Conservation (phyloP, 2,797 vertebrate genomes). For the Odontamblyopus rebecca region DNA sequence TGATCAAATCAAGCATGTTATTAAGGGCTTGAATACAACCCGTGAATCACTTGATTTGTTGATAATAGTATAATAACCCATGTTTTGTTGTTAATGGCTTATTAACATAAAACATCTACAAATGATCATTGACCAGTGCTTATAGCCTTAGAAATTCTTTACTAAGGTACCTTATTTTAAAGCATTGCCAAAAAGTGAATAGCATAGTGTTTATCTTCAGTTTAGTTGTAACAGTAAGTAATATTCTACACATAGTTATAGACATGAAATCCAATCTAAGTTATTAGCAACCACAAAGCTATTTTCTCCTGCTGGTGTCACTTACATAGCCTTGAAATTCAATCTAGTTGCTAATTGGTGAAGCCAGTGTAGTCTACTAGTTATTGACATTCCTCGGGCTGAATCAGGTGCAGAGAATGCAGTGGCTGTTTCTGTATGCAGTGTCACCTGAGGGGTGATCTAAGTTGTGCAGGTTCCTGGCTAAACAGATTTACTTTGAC, state of each 20-base stretch:
- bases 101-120: no score
- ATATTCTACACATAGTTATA: not conserved
- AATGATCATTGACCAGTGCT: no score
- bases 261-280: not conserved
- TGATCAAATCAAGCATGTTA: no score
- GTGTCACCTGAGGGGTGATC: slow-evolving; percentile 50
- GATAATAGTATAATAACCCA: no score
- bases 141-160: no score
- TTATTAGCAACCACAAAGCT: not conserved
- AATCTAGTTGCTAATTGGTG: slow-evolving; percentile 8
- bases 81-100: no score
- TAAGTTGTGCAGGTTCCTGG: slow-evolving; percentile 55
- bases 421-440: slow-evolving; percentile 16
- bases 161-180: no score
- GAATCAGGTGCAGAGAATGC: slow-evolving; percentile 21
- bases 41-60: no score
- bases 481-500: slow-evolving; percentile 76
- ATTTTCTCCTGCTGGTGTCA: slow-evolving; percentile 13
- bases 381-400: slow-evolving; percentile 11
- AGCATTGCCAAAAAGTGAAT: not conserved
- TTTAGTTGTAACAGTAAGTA: not conserved
- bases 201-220: not conserved
- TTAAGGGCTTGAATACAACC: no score
- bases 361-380: not conserved
- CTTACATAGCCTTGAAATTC: slow-evolving; percentile 14